Evolutionary conservation across 2,113 vertebrate species (phyloP), one percentile per base, ranked within the genome.

Genomic region (Athene cunicularia): DNA sequence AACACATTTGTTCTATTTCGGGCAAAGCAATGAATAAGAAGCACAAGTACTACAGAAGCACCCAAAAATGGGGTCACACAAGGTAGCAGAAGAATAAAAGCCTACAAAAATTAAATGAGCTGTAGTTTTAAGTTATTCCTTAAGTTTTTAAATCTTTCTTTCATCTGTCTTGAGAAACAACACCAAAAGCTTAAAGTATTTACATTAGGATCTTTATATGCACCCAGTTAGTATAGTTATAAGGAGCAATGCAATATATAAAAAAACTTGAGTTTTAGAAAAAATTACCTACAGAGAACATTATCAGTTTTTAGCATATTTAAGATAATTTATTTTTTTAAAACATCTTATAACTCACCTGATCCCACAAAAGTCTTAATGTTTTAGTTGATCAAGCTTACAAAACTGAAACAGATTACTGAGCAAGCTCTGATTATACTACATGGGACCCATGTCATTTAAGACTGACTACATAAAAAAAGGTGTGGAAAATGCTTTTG

Each of bases 1-100:
- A 93, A 87, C 43, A 59, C 62, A 20, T 45, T 64, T 94, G 58
- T 75, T 91, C 67, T 95, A 85, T 90, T 93, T 87, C 60, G 80
- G 37, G 50, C 53, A 88, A 81, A 90, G 62, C 43, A 91, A 86
- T 18, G 55, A 93, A n/a, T 45, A 91, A 68, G 43, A 47, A 74
- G 24, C 22, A 22, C 32, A 90, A 76, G 37, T 74, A 88, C 15
- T 30, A 96, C 43, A 81, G 60, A 79, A 86, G 52, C 33, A 91
- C 53, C 49, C 41, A 80, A 93, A 95, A 85, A 59, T 3, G 21
- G 53, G 59, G 82, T 93, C 86, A 96, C 2, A 0, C 20, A 53
- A 84, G 68, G 79, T 24, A 86, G 49, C 28, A 68, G 49, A 72
- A 80, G 58, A 95, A 92, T 62, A 80, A 80, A 83, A 80, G 52